phyloP scores from a whole-genome alignment of 2,888 invertebrate genomes.

The Dasypogon diadema region DNA sequence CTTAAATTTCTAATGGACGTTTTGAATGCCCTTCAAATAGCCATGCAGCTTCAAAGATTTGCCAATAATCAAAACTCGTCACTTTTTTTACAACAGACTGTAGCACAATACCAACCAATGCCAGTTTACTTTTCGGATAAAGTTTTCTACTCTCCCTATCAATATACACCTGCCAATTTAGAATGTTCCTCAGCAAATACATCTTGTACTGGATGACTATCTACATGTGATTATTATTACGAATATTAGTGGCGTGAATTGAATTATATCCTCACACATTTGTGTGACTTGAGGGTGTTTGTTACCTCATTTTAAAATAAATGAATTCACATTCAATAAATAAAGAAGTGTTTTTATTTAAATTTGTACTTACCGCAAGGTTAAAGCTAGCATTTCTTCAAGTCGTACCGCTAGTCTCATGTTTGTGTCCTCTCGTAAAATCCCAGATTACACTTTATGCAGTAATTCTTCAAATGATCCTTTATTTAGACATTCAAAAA shows the following conservation, averaged over 20 bases:
- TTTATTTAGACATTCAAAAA: neutral
- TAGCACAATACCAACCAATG: neutral
- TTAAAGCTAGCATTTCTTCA: neutral
- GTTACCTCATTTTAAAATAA: neutral
- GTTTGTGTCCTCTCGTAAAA: neutral
- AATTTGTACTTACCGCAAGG: neutral
- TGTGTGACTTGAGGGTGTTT: no score
- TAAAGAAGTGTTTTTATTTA: neutral
- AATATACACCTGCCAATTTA: no score
- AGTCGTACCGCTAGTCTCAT: neutral
- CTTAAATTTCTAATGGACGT: neutral
- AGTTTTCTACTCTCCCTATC: neutral
- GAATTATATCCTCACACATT: no score
- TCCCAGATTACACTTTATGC: neutral
- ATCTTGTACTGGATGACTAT: no score
- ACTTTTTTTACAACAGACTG: neutral
- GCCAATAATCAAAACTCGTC: constrained; percentile 29
- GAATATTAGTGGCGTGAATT: no score
- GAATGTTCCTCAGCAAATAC: neutral
- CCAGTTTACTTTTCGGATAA: neutral
- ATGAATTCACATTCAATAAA: neutral
- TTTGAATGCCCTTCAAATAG: constrained; percentile 2
- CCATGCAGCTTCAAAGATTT: constrained; percentile 17
- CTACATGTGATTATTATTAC: no score
- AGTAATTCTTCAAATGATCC: neutral